Evolutionary conservation across 2,797 vertebrate species (phyloP), one percentile per base, ranked within the genome.

Genomic region (Lepilemur ruficaudatus): DNA sequence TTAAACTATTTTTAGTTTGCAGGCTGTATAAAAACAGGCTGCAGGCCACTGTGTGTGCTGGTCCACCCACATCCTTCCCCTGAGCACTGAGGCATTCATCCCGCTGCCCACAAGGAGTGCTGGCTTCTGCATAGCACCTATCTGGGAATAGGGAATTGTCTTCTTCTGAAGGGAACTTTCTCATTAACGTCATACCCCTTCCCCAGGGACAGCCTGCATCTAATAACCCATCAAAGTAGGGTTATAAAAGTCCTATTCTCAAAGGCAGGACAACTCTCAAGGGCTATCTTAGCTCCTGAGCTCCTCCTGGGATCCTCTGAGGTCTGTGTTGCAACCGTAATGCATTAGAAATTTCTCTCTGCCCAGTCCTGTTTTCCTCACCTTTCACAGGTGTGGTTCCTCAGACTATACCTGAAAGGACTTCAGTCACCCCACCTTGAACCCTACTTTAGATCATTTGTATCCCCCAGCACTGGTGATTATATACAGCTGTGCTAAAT

Each of bases 31-130:
- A 12, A 84, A 67, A 41, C 59, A 46, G 17, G 3, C 14, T 41
- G 7, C 2, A 17, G 11, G 3, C 48, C 7, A 17, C 67, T 5
- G 4, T n/a, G 1, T n/a, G 2, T 50, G 2, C 4, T 20, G 5
- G 5, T 69, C 15, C 8, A 18, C 46, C 13, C 18, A 18, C 3
- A 25, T 43, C 0, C 22, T 6, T 57, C n/a, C 6, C 10, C 5
- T 79, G 12, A 67, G 3, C 20, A 5, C 12, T 4, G 20, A 25
- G 22, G 5, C 12, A 15, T 18, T 59, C 30, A 7, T 46, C 63
- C 18, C 7, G 5, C 38, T 35, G 2, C 12, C 41, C 63, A 8
- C 22, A 48, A 12, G 17, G 20, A 52, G 30, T 17, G n/a, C 30
- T 83, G 69, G 23, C 3, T 85, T 35, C 70, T 59, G 28, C 32